A percentile compares a stretch with the other conserved stretches of the same genome.
Conservation (phyloP, 2,888 invertebrate species). For the Druceiella hillmani region DNA sequence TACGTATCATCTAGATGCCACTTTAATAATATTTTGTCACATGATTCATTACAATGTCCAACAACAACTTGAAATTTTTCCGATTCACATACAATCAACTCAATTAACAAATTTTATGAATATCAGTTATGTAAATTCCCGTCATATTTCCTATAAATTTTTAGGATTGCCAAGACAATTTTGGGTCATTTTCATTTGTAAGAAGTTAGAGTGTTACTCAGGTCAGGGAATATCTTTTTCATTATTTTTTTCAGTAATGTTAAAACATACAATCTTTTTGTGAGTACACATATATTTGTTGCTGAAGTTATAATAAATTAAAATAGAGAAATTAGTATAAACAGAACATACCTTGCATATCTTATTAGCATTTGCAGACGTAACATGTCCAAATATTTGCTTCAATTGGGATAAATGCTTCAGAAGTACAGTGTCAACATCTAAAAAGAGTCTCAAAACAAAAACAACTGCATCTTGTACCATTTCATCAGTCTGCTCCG, state of each 20-base stretch:
- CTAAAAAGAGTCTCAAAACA: conserved; percentile 56
- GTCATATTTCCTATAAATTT: too few species aligned
- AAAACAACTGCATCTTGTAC: conserved; percentile 60
- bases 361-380: conserved; percentile 47
- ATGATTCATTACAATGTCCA: too few species aligned
- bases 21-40: too few species aligned
- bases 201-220: too few species aligned
- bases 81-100: too few species aligned
- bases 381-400: conserved; percentile 55
- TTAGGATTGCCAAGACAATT: too few species aligned
- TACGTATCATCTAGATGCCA: too few species aligned
- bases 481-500: conserved; percentile 52
- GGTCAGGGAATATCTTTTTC: background rate
- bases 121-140: too few species aligned
- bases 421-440: conserved; percentile 52
- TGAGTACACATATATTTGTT: background rate
- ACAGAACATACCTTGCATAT: conserved; percentile 48
- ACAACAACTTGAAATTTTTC: too few species aligned
- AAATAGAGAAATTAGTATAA: background rate
- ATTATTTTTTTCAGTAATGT: background rate
- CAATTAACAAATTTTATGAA: too few species aligned
- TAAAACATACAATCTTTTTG: background rate
- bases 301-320: background rate
- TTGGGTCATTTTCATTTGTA: too few species aligned
- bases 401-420: conserved; percentile 54